Base-by-base conservation (phyloP, 2,797 vertebrate species). In the Xerus rutilus region DNA sequence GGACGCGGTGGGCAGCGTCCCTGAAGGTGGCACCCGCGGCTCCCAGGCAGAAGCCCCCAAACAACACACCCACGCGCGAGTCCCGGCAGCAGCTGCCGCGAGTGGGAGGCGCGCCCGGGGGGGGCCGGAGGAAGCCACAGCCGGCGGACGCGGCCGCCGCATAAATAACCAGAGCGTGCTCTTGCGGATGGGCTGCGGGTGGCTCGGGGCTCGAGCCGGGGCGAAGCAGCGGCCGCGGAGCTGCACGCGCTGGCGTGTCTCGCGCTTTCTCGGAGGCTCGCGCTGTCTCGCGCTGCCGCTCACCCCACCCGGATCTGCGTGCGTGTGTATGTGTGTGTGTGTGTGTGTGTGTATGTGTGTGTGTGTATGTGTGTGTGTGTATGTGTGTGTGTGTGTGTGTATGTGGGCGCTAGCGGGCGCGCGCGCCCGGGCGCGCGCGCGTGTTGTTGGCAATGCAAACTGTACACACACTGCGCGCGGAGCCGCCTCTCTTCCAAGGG, bases 261-360 rank as follows among this genome's bases (percentile, higher is more conserved):
- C 97, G 98, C 98, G 98, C 98, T 99, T 98, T 98, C 97, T 97
- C 96, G 83, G 97, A 97, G 98, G 97, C 97, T 98, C 96, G 94
- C 98, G 97, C 96, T 96, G 96, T 97, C 97, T 98, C 95, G 93
- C 96, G 97, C 98, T 96, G 96, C 95, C 72, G 93, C 97, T 96
- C 95, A 96, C 90, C 95, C 89, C 94, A 84, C 95, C 94, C 90
- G 89, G 93, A 95, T 96, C 95, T 94, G 20, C 87, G 84, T 95
- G 76, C 85, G 86, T 92, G 74, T 74, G 54, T 86, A 3, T 86
- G 13, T 79, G 32, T 62, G 39, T 69, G 95, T 82, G 81, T 77
- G 45, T 94, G 18, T 90, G 17, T 90, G 32, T 47, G 1, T 35
- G 35, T 79, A 32, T 86, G 28, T 64, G 67, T 89, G 78, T 47